phyloP scores from a whole-genome alignment of 2,113 vertebrate species.

The Arizona elegans region DNA sequence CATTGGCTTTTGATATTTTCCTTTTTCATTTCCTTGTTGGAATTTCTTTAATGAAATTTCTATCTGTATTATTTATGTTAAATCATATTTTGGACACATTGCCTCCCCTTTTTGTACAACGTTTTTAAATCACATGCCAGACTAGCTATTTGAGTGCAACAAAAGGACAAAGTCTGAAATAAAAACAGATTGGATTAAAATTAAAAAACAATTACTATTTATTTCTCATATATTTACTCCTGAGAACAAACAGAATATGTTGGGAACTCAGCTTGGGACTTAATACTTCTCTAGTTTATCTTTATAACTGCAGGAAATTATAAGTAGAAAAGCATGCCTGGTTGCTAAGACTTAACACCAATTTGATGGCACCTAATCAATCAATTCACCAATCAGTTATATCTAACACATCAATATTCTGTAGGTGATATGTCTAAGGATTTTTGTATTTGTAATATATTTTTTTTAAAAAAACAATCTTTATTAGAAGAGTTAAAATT shows the following conservation, averaged over 20 bases:
- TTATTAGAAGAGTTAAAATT: not conserved
- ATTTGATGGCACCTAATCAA: not conserved
- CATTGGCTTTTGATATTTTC: not conserved
- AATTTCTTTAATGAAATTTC: not conserved
- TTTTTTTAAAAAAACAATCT: not conserved
- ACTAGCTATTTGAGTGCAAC: not conserved
- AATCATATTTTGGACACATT: not conserved
- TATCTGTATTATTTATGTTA: not conserved
- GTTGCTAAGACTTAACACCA: not conserved
- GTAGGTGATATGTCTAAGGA: not conserved
- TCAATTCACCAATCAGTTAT: not conserved
- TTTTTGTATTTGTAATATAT: not conserved
- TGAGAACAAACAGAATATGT: not conserved
- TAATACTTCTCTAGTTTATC: not conserved
- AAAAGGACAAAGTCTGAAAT: not conserved
- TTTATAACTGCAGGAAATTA: not conserved
- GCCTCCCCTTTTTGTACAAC: not conserved
- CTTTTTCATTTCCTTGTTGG: not conserved
- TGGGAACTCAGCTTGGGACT: not conserved
- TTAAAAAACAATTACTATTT: not conserved
- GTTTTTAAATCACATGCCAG: not conserved
- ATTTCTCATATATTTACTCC: not conserved
- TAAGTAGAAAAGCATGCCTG: not conserved
- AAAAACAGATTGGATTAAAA: not conserved
- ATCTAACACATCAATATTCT: not conserved